Evolutionary conservation across 2,797 vertebrate genomes (phyloP), one percentile per base, ranked within the genome.

Genomic region (Malacoctenus gilli): DNA sequence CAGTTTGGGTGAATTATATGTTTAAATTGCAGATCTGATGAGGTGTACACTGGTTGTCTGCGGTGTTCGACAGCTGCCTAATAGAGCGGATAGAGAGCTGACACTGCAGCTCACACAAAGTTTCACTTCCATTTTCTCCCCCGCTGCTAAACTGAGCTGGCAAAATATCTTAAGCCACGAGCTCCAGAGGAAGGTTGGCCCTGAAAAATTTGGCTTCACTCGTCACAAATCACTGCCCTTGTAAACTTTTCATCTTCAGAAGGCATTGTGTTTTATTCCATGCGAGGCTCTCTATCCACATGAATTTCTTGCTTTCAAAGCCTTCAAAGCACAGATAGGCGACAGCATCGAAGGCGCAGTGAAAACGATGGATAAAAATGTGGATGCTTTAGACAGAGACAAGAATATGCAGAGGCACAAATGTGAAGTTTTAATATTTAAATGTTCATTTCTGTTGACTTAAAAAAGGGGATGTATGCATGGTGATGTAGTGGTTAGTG

Each of bases 51-150:
- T 48, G 5, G 65, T 47, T 49, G 60, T 72, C 62, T 28, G 40
- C 39, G 41, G 41, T 59, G 47, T 73, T 69, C 16, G 38, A 72
- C 70, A 72, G 71, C 75, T 59, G 62, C 55, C 55, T 79, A 42
- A 67, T 59, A 63, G 66, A 73, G 51, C 36, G 36, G 51, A 61
- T 59, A 46, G 53, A 67, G 40, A 69, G 63, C 57, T 82, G 66
- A 80, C 68, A 56, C 47, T 73, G 76, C 72, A 79, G 55, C 68
- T 70, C 38, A 55, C 25, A 50, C 52, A 49, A 66, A 54, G 68
- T 85, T 75, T 79, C 72, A 46, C 54, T 69, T 65, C 37, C 55
- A 73, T 80, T 67, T 55, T 47, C 19, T 75, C 51, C 59, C 58
- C 62, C 64, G 65, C 75, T 60, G 55, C 63, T 77, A 39, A 55